Percentiles rank a stretch among this genome's conserved stretches.
Conservation (phyloP, 2,113 vertebrate species). For the Vimba vimba region DNA sequence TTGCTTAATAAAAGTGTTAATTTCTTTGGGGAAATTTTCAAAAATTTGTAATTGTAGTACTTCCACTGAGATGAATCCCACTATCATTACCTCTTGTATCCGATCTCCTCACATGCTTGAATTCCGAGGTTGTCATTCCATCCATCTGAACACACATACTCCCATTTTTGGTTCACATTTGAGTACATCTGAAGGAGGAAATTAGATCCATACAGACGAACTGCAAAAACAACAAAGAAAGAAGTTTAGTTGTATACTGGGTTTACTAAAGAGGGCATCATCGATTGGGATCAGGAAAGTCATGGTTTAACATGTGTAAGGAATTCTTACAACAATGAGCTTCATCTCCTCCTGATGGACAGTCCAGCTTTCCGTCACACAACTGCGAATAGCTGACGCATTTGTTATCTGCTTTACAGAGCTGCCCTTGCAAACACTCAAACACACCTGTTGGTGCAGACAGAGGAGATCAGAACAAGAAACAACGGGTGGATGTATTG, state of each 20-base stretch:
- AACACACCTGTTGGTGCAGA: constrained; percentile 57
- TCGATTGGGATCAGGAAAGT: background rate
- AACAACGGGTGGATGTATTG: background rate
- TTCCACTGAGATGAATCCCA: too few species aligned
- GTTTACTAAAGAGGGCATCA: background rate
- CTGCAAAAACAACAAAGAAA: constrained; percentile 57
- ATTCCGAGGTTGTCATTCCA: constrained; percentile 63
- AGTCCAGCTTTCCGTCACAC: constrained; percentile 71
- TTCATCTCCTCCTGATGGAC: constrained; percentile 68
- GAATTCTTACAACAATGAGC: constrained; percentile 68
- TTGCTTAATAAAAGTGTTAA: too few species aligned
- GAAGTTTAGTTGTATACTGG: background rate
- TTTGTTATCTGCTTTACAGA: constrained; percentile 48
- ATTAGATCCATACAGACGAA: constrained; percentile 64
- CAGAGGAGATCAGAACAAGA: background rate
- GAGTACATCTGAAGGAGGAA: constrained; percentile 69
- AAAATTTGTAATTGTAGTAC: too few species aligned
- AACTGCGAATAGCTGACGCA: constrained; percentile 64
- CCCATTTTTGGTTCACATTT: constrained; percentile 60
- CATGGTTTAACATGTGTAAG: background rate
- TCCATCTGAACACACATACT: constrained; percentile 67
- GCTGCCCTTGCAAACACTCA: constrained; percentile 61
- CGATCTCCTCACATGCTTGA: constrained; percentile 65
- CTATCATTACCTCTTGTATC: constrained; percentile 65
- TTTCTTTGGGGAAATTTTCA: too few species aligned